Conservation (phyloP, 2,797 vertebrate species). For the Sebastes taczanowskii region DNA sequence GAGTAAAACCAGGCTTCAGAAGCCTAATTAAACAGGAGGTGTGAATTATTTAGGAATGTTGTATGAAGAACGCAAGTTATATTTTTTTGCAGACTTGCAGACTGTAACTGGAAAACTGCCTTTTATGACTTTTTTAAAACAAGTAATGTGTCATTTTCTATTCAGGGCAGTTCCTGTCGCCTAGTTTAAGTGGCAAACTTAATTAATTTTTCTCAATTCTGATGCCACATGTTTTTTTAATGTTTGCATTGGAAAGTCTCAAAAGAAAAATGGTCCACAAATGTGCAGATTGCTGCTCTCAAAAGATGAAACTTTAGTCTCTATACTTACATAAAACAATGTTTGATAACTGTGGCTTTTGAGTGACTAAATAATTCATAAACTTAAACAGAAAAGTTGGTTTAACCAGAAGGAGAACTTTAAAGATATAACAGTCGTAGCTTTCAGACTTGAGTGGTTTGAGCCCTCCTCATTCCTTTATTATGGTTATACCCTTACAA, state of each 20-base stretch:
- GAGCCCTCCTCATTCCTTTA: slow-evolving; percentile 11
- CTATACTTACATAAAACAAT: slow-evolving; percentile 6
- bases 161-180: not conserved
- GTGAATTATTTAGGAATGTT: slow-evolving; percentile 73
- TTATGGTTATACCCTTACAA: not conserved
- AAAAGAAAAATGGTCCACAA: not conserved
- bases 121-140: not conserved
- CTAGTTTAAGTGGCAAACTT: not conserved
- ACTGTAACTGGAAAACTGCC: not conserved
- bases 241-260: not conserved
- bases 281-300: not conserved
- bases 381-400: slow-evolving; percentile 2
- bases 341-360: slow-evolving; percentile 28
- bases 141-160: not conserved
- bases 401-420: slow-evolving; percentile 10
- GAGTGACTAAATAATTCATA: slow-evolving; percentile 29
- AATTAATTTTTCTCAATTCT: not conserved
- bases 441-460: not conserved
- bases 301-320: slow-evolving; percentile 6
- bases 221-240: not conserved
- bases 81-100: slow-evolving; percentile 3
- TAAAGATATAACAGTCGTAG: not conserved
- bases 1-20: slow-evolving; percentile 57
- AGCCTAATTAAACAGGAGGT: slow-evolving; percentile 72
- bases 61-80: slow-evolving; percentile 45